Base-by-base conservation (phyloP, 2,888 invertebrate species). In the Temnothorax rugatulus region DNA sequence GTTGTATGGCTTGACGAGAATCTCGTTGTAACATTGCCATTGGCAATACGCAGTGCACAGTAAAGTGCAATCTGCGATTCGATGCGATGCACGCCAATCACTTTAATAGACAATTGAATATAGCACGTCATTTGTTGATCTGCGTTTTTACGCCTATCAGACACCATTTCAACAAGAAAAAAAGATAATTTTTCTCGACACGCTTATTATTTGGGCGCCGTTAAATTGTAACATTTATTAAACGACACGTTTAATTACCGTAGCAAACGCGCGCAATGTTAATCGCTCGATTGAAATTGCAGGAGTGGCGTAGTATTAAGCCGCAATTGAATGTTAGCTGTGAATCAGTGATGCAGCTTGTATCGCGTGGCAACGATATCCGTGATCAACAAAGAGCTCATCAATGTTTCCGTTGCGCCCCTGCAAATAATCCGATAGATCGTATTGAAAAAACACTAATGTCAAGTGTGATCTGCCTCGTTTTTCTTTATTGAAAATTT, bases 281-380 rank as follows among this genome's bases (percentile, higher is more conserved):
- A 81, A 81, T 61, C 59, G 69, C 13, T 21, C 8, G 15, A 81
- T 61, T 73, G 73, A 73, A 81, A 73, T 81, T 81, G 25, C 38
- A 61, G 18, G 21, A 71, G 59, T 71, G 47, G 57, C 59, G 47
- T 44, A 50, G 73, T 38, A 34, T 7, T 34, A 73, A 81, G 13
- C 71, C 47, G 50, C 79, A 81, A 81, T 73, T 81, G 73, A 71
- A 21, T 81, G 79, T 73, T 61, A 81, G 59, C 73, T 38, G 9
- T 25, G 59, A 81, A 73, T 81, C 50, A 73, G 47, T 21, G 47
- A 73, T 73, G 79, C 59, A 59, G n/a, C n/a, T 21, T 59, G 47
- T 47, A 77, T 68, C 25, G 21, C 18, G 34, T 18, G 25, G 18
- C 38, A 71, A 25, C 38, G 34, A 79, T 71, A 79, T 13, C 18